Conservation (phyloP, 2,888 invertebrate species). For the Leucoptera coffeella region DNA sequence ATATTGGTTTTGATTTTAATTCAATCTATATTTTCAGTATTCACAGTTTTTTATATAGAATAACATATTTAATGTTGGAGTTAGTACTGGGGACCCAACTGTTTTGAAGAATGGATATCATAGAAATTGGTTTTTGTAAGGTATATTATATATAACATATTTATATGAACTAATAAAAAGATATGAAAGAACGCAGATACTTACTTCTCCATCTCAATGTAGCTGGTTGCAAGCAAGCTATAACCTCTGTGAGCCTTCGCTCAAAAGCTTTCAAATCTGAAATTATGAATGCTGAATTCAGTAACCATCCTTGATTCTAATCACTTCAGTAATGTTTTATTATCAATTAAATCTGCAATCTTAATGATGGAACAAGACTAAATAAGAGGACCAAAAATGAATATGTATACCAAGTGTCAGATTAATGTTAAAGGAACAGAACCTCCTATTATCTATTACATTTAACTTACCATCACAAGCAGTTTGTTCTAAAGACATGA, state of each 20-base stretch:
- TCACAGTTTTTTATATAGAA: too few relatives aligned
- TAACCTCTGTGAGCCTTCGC: conserved; percentile 92
- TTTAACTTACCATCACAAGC: conserved; percentile 76
- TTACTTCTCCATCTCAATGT: conserved; percentile 94
- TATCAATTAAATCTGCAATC: not conserved
- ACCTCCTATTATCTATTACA: not conserved
- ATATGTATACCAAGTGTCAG: not conserved
- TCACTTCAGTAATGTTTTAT: conserved; percentile 4
- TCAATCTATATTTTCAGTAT: too few relatives aligned
- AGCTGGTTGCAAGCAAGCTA: conserved; percentile 90
- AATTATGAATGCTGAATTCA: too few relatives aligned
- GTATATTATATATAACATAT: too few relatives aligned
- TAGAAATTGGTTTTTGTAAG: too few relatives aligned
- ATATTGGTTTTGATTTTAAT: too few relatives aligned
- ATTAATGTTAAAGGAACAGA: not conserved
- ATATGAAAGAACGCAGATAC: too few relatives aligned
- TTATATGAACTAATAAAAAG: too few relatives aligned
- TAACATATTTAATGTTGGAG: too few relatives aligned
- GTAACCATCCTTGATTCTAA: conserved; percentile 8
- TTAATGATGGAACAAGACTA: not conserved
- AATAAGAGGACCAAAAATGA: not conserved
- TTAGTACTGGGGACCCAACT: too few relatives aligned
- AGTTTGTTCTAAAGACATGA: conserved; percentile 80
- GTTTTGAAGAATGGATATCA: too few relatives aligned
- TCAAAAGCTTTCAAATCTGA: conserved; percentile 97